Conservation (phyloP, 2,797 vertebrate species). For the Enoplosus armatus region DNA sequence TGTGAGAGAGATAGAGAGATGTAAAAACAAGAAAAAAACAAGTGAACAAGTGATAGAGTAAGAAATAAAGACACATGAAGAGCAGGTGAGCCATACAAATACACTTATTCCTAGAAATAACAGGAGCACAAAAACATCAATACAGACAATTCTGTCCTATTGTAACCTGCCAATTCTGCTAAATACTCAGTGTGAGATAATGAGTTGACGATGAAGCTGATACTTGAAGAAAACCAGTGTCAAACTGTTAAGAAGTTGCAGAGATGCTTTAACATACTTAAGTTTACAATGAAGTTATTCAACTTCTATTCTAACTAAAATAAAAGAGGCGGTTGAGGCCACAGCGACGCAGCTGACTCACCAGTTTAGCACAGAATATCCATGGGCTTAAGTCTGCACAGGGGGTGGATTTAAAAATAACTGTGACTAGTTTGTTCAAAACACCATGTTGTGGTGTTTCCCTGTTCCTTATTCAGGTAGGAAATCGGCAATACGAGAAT, state of each 20-base stretch:
- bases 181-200: slow-evolving; percentile 2
- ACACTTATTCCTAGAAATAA: background rate
- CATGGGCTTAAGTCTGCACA: slow-evolving; percentile 49
- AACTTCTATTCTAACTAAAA: slow-evolving; percentile 30
- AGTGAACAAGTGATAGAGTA: slow-evolving; percentile 8
- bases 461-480: slow-evolving; percentile 12
- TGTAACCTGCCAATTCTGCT: slow-evolving; percentile 14
- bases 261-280: background rate
- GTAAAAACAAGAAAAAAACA: no score
- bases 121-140: slow-evolving; percentile 6
- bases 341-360: slow-evolving; percentile 54
- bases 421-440: slow-evolving; percentile 52
- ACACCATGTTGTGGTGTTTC: slow-evolving; percentile 41
- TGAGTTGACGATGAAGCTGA: background rate
- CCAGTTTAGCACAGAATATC: slow-evolving; percentile 52
- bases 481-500: slow-evolving; percentile 21
- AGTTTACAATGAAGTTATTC: slow-evolving; percentile 6
- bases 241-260: background rate
- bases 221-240: background rate
- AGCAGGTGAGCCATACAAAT: slow-evolving; percentile 3
- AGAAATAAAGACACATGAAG: background rate
- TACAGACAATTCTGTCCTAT: background rate
- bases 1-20: background rate
- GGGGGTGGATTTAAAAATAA: slow-evolving; percentile 65
- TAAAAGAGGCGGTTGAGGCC: slow-evolving; percentile 27